Evolutionary conservation across 2,797 vertebrate species (phyloP).

Genomic region (Semaprochilodus insignis): DNA sequence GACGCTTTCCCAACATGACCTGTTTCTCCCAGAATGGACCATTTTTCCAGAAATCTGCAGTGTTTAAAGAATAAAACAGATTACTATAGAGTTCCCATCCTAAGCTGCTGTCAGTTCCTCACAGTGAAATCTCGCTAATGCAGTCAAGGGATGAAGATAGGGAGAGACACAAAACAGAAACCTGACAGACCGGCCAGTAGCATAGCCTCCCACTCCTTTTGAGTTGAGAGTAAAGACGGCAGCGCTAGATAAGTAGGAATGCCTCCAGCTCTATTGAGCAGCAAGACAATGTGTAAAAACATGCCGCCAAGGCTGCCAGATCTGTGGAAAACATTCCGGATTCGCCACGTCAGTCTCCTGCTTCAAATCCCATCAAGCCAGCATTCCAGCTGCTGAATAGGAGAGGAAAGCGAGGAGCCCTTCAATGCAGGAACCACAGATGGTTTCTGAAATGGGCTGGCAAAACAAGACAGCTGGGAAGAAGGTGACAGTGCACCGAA

Average conservation of each 20-base stretch:
- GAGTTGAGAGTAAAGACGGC: background rate
- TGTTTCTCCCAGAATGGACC: too few relatives aligned
- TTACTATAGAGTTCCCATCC: too few relatives aligned
- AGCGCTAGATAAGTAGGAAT: background rate
- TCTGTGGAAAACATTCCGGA: background rate
- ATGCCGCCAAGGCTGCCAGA: background rate
- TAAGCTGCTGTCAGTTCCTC: too few relatives aligned
- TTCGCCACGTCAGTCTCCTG: background rate
- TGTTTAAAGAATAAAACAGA: too few relatives aligned
- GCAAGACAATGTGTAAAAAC: background rate
- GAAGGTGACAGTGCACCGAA: background rate
- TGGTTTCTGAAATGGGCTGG: background rate
- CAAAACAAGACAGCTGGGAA: background rate
- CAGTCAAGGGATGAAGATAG: too few relatives aligned
- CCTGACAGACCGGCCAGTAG: background rate
- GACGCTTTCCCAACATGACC: too few relatives aligned
- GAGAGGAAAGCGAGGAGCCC: background rate
- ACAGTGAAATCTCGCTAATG: too few relatives aligned
- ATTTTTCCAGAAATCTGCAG: too few relatives aligned
- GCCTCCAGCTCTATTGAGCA: background rate
- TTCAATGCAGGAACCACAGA: background rate
- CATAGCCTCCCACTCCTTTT: background rate
- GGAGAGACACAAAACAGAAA: background rate
- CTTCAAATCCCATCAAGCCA: background rate
- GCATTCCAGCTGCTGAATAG: background rate